phyloP scores from a whole-genome alignment of 2,888 invertebrate species.

The Pantelozetes paolii region DNA sequence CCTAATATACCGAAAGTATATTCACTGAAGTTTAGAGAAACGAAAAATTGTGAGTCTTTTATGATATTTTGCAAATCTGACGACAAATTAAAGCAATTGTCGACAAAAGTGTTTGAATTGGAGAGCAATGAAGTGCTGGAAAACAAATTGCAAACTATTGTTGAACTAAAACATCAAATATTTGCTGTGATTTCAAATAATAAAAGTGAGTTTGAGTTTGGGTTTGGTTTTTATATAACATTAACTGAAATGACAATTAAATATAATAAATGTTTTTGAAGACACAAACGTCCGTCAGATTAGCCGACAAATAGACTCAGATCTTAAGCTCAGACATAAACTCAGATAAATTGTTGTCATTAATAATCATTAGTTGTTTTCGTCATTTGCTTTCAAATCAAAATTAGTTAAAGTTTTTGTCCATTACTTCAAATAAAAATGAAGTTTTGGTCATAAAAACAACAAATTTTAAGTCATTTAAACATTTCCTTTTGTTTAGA shows the following conservation, averaged over 20 bases:
- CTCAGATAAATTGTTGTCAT: not conserved
- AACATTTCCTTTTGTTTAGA: not conserved
- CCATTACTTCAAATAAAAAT: no score
- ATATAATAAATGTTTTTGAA: not conserved
- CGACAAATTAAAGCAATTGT: not conserved
- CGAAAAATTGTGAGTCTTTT: not conserved
- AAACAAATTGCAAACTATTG: not conserved
- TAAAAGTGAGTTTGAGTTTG: slow-evolving; percentile 1
- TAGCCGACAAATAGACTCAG: no score
- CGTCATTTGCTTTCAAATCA: not conserved
- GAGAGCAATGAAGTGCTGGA: not conserved
- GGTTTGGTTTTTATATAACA: no score
- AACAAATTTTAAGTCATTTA: no score
- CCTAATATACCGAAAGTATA: slow-evolving; percentile 68
- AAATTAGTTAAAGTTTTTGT: not conserved
- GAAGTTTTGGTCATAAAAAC: no score
- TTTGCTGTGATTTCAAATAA: not conserved
- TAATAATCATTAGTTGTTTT: not conserved
- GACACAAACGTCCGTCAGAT: not conserved
- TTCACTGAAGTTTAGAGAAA: slow-evolving; percentile 21
- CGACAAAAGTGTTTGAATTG: slow-evolving; percentile 18
- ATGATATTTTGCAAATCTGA: not conserved
- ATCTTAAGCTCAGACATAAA: not conserved
- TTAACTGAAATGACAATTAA: not conserved
- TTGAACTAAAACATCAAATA: not conserved